Evolutionary conservation across 2,113 vertebrate genomes (phyloP), one percentile per base, ranked within the genome.

Genomic region (Anolis carolinensis): DNA sequence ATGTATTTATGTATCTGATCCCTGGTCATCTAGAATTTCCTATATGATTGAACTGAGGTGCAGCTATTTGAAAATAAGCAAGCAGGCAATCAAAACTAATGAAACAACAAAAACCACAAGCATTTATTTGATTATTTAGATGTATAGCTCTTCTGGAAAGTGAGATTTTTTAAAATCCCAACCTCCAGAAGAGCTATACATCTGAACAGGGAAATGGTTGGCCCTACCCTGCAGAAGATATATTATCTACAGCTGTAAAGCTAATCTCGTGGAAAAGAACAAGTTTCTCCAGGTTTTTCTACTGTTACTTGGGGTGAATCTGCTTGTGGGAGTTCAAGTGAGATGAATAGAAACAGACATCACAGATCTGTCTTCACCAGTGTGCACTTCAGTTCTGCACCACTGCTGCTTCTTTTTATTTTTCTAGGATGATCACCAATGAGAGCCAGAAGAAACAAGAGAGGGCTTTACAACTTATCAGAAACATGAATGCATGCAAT

Each of bases 231-330:
- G 84, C 62, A 32, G 30, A 62, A 89, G 50, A 77, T 48, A 36
- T 81, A 14, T 23, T 81, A 14, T 23, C 71, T 89, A 21, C 11
- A 32, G 20, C 67, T 87, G 11, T 59, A 84, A 90, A 89, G 65
- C 14, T 72, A 74, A 81, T 87, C 88, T 83, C 87, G 30, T 14
- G 8, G 5, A 59, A 55, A 85, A 50, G 6, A 10, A 0, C 90
- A 52, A 2, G 1, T 0, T 83, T 90, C 0, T 0, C 8, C 48
- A 3, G 44, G 62, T 67, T 9, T 71, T 62, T 82, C 55, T 6
- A 0, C 11, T 65, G n/a, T 70, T 79, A 39, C 2, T 25, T 75
- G 63, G n/a, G 68, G 27, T 36, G 36, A 80, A 23, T 88, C 1
- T 0, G 0, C 79, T 86, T 82, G 5, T 48, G n/a, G 76, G 75